A percentile compares a stretch with the other conserved stretches of the same genome.
These are phyloP conservation scores for Willowsia nigromaculata DNA, from an alignment of 2,888 invertebrate species.

Conservation along the genomic window DNA sequence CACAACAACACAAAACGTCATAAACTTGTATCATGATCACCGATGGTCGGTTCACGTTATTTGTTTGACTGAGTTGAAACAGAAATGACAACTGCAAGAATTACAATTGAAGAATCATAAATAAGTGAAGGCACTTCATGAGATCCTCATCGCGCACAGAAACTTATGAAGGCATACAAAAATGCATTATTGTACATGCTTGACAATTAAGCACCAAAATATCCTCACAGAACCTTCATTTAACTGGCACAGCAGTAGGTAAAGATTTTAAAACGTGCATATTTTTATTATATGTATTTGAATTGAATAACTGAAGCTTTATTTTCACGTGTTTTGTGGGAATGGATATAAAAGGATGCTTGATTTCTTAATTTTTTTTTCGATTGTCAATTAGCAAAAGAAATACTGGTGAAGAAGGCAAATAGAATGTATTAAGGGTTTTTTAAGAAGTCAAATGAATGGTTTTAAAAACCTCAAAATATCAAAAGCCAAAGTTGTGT, in stretches of 20 bases:
- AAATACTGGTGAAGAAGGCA: neutral
- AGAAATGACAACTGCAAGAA: neutral
- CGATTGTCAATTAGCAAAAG: constrained; percentile 45
- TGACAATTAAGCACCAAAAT: neutral
- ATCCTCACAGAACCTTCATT: neutral
- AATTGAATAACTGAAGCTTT: constrained; percentile 1
- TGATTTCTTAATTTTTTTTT: constrained; percentile 36
- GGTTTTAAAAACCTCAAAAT: neutral
- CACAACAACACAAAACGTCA: neutral
- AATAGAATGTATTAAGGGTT: neutral
- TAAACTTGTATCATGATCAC: neutral
- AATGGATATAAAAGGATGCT: neutral
- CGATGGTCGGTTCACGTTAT: neutral
- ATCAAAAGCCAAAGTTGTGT: no score
- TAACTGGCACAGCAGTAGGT: constrained; percentile 7
- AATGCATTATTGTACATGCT: neutral
- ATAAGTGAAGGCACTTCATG: neutral
- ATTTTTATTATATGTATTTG: neutral
- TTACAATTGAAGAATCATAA: neutral
- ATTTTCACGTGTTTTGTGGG: neutral
- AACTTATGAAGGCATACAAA: neutral
- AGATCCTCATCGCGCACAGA: neutral
- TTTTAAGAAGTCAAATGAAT: neutral
- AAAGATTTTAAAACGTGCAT: neutral
- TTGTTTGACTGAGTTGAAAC: neutral